Percentiles rank a stretch among this genome's conserved stretches.
These are phyloP conservation scores for Pangasianodon hypophthalmus DNA, from an alignment of 2,113 vertebrate species.

Conservation along the genomic window DNA sequence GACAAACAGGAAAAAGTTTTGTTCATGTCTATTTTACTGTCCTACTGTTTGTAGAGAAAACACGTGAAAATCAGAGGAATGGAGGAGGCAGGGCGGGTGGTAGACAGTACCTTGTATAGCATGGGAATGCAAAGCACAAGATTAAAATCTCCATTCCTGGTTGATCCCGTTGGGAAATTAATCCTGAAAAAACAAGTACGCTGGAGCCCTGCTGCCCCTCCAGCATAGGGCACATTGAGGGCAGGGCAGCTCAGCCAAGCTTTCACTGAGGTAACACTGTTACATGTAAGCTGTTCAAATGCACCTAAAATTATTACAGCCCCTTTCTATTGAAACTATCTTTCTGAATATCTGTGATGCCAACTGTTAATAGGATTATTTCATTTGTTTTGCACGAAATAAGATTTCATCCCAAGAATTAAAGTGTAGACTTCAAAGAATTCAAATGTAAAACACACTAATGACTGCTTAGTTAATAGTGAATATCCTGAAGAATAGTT, in stretches of 20 bases:
- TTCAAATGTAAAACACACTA: not conserved
- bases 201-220: conserved; percentile 17
- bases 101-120: conserved; percentile 46
- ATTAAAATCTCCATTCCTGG: conserved; percentile 56
- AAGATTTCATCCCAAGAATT: not conserved
- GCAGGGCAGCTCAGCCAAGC: not conserved
- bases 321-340: not conserved
- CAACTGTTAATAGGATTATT: not conserved
- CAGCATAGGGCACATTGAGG: conserved; percentile 7
- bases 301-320: not conserved
- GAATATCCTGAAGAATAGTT: not conserved
- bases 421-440: not conserved
- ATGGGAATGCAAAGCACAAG: conserved; percentile 46
- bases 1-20: not conserved
- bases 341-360: not conserved
- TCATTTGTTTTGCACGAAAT: not conserved
- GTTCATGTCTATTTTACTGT: not conserved
- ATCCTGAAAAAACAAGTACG: conserved; percentile 55
- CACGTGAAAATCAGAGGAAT: conserved; percentile 29
- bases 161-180: conserved; percentile 55
- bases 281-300: conserved; percentile 1
- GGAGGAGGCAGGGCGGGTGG: not conserved
- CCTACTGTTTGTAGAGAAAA: conserved; percentile 52
- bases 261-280: not conserved
- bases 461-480: not conserved